Percentiles rank a stretch among this genome's conserved stretches.
These are phyloP conservation scores for Zaprionus ghesquierei DNA, from an alignment of 1,140 invertebrate species.

Conservation along the genomic window DNA sequence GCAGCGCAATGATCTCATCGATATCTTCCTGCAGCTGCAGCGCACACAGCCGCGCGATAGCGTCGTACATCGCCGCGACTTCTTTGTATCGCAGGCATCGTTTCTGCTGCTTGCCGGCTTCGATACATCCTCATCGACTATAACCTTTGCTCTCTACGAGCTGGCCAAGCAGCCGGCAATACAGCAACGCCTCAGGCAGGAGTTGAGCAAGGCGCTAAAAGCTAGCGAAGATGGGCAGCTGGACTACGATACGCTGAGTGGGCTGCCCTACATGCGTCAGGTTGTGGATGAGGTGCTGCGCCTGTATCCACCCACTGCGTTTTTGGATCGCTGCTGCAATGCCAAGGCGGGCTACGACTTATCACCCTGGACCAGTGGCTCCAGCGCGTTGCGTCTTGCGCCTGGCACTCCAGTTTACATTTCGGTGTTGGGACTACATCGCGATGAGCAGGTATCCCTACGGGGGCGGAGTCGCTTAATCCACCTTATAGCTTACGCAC, in stretches of 20 bases:
- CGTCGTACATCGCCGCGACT: constrained; percentile 72
- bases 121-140: constrained; percentile 83
- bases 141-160: constrained; percentile 83
- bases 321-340: constrained; percentile 83
- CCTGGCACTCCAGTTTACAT: constrained; percentile 68
- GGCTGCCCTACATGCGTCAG: constrained; percentile 82
- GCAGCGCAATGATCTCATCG: constrained; percentile 83
- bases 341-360: constrained; percentile 62
- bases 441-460: constrained; percentile 63
- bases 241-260: constrained; percentile 81
- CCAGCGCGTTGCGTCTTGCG: constrained; percentile 26
- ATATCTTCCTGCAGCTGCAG: constrained; percentile 82
- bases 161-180: constrained; percentile 81
- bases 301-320: constrained; percentile 84
- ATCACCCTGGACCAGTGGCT: constrained; percentile 75
- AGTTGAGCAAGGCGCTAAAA: constrained; percentile 75
- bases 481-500: constrained; percentile 82
- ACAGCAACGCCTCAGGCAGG: constrained; percentile 82
- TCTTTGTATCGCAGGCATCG: constrained; percentile 85
- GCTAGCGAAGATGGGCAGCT: constrained; percentile 55
- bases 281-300: constrained; percentile 84
- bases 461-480: fast-evolving
- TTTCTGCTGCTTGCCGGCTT: constrained; percentile 86
- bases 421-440: constrained; percentile 70
- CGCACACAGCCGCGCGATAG: constrained; percentile 39